Evolutionary conservation across 2,797 vertebrate species (phyloP).

Genomic region (Dromococcyx pavoninus): DNA sequence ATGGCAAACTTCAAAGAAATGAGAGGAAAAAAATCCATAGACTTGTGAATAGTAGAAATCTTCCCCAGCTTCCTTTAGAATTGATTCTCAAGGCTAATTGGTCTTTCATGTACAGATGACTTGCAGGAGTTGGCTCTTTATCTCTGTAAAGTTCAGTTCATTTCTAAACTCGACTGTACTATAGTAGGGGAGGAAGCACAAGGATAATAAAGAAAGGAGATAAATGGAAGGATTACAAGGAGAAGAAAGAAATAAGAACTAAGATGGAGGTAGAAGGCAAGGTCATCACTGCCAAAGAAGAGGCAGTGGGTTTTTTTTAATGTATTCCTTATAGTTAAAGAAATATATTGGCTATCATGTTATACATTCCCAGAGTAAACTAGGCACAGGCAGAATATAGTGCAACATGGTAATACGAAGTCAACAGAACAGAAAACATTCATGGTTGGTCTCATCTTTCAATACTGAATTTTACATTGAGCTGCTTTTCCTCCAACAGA

Average conservation of each 20-base stretch:
- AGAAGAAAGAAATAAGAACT: not conserved
- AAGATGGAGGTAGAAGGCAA: not conserved
- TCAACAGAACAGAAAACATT: not conserved
- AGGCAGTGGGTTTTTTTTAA: not conserved
- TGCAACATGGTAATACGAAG: not conserved
- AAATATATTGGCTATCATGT: not conserved
- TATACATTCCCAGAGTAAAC: not conserved
- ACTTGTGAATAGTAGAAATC: not conserved
- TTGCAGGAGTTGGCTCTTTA: not conserved
- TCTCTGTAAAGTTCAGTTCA: not conserved
- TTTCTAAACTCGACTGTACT: not conserved
- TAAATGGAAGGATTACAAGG: not conserved
- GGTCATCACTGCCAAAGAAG: not conserved
- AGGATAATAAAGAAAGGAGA: not conserved
- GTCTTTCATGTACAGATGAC: conserved; percentile 16
- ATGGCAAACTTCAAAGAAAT: not conserved
- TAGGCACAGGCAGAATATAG: not conserved
- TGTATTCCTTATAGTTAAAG: not conserved
- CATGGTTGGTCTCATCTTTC: not conserved
- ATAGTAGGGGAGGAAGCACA: not conserved
- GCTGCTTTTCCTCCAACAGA: not conserved
- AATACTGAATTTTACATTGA: not conserved
- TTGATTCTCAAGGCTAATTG: conserved; percentile 39
- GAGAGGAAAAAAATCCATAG: not conserved
- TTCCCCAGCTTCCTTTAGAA: not conserved